Percentiles rank a stretch among this genome's conserved stretches.
Evolutionary conservation across 2,113 vertebrate genomes (phyloP).

Genomic region (Sinocyclocheilus grahami): DNA sequence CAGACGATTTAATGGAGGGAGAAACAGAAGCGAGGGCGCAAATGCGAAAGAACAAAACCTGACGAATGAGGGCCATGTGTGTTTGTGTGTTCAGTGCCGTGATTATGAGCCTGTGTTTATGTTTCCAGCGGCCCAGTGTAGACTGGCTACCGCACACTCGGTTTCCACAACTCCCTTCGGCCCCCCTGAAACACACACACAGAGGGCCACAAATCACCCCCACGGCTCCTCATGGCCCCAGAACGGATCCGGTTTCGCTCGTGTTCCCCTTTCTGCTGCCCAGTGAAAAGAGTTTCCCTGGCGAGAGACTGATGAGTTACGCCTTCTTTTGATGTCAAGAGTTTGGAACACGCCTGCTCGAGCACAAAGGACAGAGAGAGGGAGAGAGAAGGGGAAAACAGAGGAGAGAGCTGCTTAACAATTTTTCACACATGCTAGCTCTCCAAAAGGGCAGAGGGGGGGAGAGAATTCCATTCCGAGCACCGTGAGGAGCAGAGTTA

Average conservation of each 20-base stretch:
- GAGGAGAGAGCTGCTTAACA: conserved; percentile 30
- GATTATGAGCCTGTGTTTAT: conserved; percentile 45
- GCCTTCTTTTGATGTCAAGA: conserved; percentile 77
- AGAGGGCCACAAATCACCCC: conserved; percentile 39
- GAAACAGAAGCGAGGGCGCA: conserved; percentile 29
- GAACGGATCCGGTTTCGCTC: conserved; percentile 57
- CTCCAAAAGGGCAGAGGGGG: conserved; percentile 25
- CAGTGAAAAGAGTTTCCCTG: conserved; percentile 69
- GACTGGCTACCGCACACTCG: conserved; percentile 7
- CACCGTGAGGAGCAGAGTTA: conserved; percentile 43
- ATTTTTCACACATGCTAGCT: conserved; percentile 24
- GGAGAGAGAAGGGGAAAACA: conserved; percentile 7
- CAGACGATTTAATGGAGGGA: conserved; percentile 7
- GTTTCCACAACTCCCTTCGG: not conserved
- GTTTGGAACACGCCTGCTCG: conserved; percentile 71
- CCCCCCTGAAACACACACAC: conserved; percentile 9
- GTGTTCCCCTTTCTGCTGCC: conserved; percentile 68
- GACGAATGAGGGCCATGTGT: conserved; percentile 38
- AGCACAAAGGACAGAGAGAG: conserved; percentile 67
- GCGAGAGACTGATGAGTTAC: conserved; percentile 78
- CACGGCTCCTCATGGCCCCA: conserved; percentile 60
- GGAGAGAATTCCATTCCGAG: conserved; percentile 17
- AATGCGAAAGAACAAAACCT: conserved; percentile 15
- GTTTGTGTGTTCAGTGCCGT: conserved; percentile 58
- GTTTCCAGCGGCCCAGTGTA: conserved; percentile 26